Evolutionary conservation across 1,140 invertebrate genomes (phyloP), one percentile per base, ranked within the genome.

Genomic region (Eupristina koningsbergeri): DNA sequence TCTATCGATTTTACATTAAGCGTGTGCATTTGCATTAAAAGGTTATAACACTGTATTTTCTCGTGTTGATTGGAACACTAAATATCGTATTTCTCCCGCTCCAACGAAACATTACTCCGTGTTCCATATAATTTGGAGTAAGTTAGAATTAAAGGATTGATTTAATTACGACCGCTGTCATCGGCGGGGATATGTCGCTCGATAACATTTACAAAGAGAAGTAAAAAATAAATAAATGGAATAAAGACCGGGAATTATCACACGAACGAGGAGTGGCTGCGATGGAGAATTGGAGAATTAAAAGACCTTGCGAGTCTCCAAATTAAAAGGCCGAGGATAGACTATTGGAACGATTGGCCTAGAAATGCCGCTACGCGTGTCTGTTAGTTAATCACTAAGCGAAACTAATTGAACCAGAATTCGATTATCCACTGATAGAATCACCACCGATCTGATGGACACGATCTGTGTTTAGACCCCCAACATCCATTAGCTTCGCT

Each of bases 401-500:
- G 87, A 86, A 80, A 86, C 88, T 90, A 91, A 91, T 92, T 89
- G 89, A 90, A 88, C 87, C 86, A 86, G 86, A 85, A 90, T 91
- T 90, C 88, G 89, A 91, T 91, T 91, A 92, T 89, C 88, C 86
- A 86, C 79, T 89, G 88, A 91, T 89, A 89, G 87, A 88, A 90
- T 89, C 86, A 90, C 83, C 86, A 84, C 85, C 77, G 85, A 36
- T 83, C 77, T 45, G 53, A 69, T 58, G 34, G 11, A 50, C 1
- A 50, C 13, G 26, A 19, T 22, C 31, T 58, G 13, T 19, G 22
- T 45, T 69, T 50, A 50, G 26, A 69, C 61, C 13, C 39, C 13
- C 39, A 22, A 26, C n/a, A 3, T 26, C 15, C 7, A 58, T 58
- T 13, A 8, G 17, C 9, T 1, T 13, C 34, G 74, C 15, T 58